Base-by-base conservation (phyloP, 2,113 vertebrate genomes). In the Gymnocephalus cernua region DNA sequence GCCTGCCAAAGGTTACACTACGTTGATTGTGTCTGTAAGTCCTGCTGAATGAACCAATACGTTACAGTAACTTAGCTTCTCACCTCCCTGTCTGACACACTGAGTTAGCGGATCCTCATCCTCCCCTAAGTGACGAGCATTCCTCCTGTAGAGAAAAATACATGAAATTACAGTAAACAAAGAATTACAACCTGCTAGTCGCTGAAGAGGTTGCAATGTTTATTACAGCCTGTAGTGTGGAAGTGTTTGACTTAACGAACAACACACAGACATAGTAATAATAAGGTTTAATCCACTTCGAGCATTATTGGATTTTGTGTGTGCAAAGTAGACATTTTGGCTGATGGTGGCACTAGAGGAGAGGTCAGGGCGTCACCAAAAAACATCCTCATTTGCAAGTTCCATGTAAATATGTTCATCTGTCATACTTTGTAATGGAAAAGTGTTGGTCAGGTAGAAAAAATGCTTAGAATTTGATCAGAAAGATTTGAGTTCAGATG, bases 71-170 rank as follows among this genome's bases (percentile, higher is more conserved):
- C 41, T 44, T 41, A 44, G 6, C 21, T 85, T 10, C 95, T 95
- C 79, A 96, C 95, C 95, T 95, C 95, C 95, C 48, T 96, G 95
- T 84, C 93, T 88, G 76, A 95, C 93, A 88, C 95, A 96, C 66
- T 96, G 94, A 64, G 90, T 96, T 44, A 96, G 81, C 1, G 94
- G 95, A 82, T 96, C 94, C 61, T 94, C 92, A 0, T 93, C 93
- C 68, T 94, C 93, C 16, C 93, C 94, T 35, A 93, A 92, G 83
- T 96, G 95, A 73, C 95, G 92, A 59, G 94, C 91, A 41, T 96
- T 96, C 91, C 95, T 94, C 89, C 95, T 96, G 81, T 23, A 50
- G 29, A 82, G 13, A 75, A 47, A 59, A 68, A 68, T 3, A n/a
- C 44, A 66, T 38, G 2, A 27, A 35, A 72, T 54, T 6, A 77